phyloP scores from a whole-genome alignment of 2,797 vertebrate species.

The Phalloptychus januarius region DNA sequence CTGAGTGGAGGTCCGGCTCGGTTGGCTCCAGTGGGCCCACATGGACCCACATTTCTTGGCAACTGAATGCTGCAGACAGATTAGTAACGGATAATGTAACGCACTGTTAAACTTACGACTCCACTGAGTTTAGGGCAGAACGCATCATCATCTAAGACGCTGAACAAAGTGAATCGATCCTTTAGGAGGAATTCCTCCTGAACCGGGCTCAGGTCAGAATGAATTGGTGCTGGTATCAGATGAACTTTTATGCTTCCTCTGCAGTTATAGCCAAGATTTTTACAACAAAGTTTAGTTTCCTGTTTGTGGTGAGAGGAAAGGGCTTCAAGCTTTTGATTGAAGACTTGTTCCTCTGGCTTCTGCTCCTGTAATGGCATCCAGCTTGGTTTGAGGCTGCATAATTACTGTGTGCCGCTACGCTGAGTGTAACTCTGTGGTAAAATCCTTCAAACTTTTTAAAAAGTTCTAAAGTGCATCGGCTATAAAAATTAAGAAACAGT shows the following conservation, averaged over 20 bases:
- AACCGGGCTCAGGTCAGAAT: slow-evolving; percentile 19
- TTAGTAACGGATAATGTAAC: slow-evolving; percentile 47
- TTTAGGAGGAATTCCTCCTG: slow-evolving; percentile 50
- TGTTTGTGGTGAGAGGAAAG: slow-evolving; percentile 30
- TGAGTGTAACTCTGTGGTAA: not conserved
- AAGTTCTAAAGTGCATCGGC: not conserved
- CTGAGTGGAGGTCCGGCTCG: not conserved
- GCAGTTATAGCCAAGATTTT: slow-evolving; percentile 53
- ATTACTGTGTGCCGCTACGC: not conserved
- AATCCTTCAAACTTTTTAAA: not conserved
- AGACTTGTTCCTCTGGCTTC: not conserved
- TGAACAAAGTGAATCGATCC: slow-evolving; percentile 36
- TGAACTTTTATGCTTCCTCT: slow-evolving; percentile 59
- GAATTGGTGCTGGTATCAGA: slow-evolving; percentile 46
- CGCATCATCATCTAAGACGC: slow-evolving; percentile 12
- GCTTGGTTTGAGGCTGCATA: not conserved
- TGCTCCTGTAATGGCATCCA: not conserved
- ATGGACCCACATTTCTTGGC: slow-evolving; percentile 41
- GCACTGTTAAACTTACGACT: slow-evolving; percentile 38
- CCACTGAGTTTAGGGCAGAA: slow-evolving; percentile 48
- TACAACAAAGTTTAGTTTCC: slow-evolving; percentile 43
- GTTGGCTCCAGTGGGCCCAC: slow-evolving; percentile 47
- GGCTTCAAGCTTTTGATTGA: slow-evolving; percentile 39
- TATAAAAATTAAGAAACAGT: not conserved
- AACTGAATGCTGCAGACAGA: slow-evolving; percentile 21